Percentiles rank a stretch among this genome's conserved stretches.
Evolutionary conservation across 2,888 invertebrate species (phyloP).

Genomic region (Morpho deidamia): DNA sequence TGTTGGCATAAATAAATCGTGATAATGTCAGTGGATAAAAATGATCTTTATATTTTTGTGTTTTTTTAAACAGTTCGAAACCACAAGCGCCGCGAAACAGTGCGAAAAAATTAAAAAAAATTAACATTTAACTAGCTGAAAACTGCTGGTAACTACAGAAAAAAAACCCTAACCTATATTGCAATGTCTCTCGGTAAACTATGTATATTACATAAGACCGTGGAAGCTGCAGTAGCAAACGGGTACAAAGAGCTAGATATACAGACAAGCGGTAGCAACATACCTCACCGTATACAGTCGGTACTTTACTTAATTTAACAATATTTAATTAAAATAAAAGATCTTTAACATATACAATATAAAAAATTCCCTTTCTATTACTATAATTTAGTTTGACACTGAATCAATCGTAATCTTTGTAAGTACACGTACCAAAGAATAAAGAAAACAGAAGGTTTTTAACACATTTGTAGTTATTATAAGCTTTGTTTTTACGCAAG

Average conservation of each 20-base stretch:
- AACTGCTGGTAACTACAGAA: constrained; percentile 76
- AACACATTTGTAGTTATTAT: constrained; percentile 10
- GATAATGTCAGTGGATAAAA: no score
- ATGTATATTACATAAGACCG: constrained; percentile 44
- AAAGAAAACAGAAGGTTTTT: constrained; percentile 8
- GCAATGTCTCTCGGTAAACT: constrained; percentile 61
- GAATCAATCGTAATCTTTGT: background rate
- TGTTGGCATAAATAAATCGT: no score
- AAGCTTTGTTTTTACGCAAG: constrained; percentile 19
- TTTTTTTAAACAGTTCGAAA: constrained; percentile 20
- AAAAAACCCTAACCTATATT: constrained; percentile 57
- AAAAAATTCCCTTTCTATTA: background rate
- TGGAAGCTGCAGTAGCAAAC: constrained; percentile 38
- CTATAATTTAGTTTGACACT: background rate
- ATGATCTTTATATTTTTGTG: background rate
- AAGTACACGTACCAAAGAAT: constrained; percentile 12
- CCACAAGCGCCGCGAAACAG: constrained; percentile 62
- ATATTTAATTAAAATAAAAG: constrained; percentile 6
- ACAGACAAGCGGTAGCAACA: constrained; percentile 5
- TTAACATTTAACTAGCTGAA: constrained; percentile 69
- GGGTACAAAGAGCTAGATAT: constrained; percentile 18
- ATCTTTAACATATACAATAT: constrained; percentile 3
- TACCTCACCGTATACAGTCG: constrained; percentile 18
- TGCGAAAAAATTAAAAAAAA: constrained; percentile 47
- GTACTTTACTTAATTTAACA: constrained; percentile 5